Base-by-base conservation (phyloP, 2,797 vertebrate species). In the Cygnus olor region DNA sequence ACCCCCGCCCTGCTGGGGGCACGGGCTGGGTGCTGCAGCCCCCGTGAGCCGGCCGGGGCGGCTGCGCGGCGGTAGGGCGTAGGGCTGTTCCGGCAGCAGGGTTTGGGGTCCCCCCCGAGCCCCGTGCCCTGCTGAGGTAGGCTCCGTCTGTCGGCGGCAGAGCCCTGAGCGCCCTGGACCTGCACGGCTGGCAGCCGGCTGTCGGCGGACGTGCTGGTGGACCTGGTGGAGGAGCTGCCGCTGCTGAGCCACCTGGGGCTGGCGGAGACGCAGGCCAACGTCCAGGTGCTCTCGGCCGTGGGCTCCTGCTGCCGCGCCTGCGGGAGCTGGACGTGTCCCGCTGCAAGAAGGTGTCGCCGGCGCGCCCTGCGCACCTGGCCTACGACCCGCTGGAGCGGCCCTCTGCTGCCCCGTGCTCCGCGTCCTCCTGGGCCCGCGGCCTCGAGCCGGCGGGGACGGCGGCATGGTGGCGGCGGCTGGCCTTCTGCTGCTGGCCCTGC, bases 401-500 rank as follows among this genome's bases (percentile, higher is more conserved):
- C 69, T 71, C 7, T 42, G 88, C 73, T 73, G 96, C 42, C 79
- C 71, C 2, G 9, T 4, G 2, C 97, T 99, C 65, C 72, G 83
- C 3, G 93, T 97, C 45, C 97, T 99, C 24, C 95, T 98, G 13
- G 13, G 98, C 98, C 72, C 79, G 97, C 2, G 98, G 98, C 56
- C 96, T 98, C 27, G 97, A 97, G 21, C 97, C 97, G 40, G 51
- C 71, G 4, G 85, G 24, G 45, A 72, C 9, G 64, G 95, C 4
- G 93, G 98, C 36, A 2, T 56, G 15, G 89, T 30, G 6, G 80
- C 80, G 0, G 96, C 95, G 0, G 0, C 89, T 98, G 32, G 98
- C 98, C 38, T 98, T 98, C 77, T 99, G 32, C 97, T 99, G 78
- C 98, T 99, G 68, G 94, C 97, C 8, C 90, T 99, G 89, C 98